Conservation (phyloP, 2,888 invertebrate genomes). For the Leucoma salicis region DNA sequence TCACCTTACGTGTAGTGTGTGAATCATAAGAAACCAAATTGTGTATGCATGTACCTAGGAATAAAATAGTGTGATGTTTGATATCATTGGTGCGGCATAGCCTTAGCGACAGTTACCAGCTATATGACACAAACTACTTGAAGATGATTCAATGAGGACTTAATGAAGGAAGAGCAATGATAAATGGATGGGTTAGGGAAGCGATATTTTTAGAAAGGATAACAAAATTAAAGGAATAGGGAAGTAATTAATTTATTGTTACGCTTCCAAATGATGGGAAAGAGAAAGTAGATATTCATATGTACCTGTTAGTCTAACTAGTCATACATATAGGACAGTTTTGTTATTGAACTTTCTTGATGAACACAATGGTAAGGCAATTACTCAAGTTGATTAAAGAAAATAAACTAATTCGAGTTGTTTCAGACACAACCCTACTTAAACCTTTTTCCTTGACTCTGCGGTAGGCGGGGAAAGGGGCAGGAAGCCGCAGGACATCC, state of each 20-base stretch:
- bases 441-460: conserved; percentile 52
- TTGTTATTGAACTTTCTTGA: too few species aligned
- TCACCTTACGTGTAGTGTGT: conserved; percentile 14
- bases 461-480: conserved; percentile 56
- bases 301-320: too few species aligned
- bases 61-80: neutral
- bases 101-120: neutral
- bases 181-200: too few species aligned
- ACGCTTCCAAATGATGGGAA: too few species aligned
- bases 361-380: too few species aligned
- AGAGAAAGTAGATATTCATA: too few species aligned
- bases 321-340: too few species aligned
- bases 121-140: too few species aligned
- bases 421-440: conserved; percentile 48
- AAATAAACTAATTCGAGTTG: conserved; percentile 10
- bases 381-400: too few species aligned
- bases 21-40: conserved; percentile 24
- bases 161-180: neutral
- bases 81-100: neutral
- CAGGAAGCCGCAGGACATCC: conserved; percentile 83
- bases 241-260: too few species aligned
- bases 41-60: neutral
- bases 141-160: neutral
- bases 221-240: too few species aligned
- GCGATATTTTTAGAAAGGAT: too few species aligned